Base-by-base conservation (phyloP, 2,888 invertebrate genomes). In the Xestoiulus laeticollis region DNA sequence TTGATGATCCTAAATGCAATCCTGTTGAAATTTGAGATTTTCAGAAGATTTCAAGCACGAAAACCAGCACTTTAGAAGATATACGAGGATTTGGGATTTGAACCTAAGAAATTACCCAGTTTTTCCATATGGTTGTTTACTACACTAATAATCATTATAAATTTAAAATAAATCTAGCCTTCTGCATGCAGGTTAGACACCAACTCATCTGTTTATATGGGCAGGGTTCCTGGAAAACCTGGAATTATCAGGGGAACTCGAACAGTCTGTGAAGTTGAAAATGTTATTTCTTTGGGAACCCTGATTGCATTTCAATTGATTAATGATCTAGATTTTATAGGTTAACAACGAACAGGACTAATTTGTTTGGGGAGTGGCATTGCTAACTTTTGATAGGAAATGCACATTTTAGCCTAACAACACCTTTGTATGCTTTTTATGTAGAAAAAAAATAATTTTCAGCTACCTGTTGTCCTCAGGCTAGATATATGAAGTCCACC, bases 401-500 rank as follows among this genome's bases (percentile, higher is more conserved):
- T 78, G 78, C 26, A 78, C 26, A 78, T 30, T 78, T 30, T 78
- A 78, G 78, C 26, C 78, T 78, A 26, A 78, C 30, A 78, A 12
- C 30, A 78, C 14, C 78, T 30, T 78, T 78, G 78, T 78, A 30
- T 5, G n/a, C n/a, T n/a, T 78, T 78, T 30, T 78, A 78, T 78
- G 26, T 78, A 48, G 30, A 30, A 30, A 30, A 78, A 78, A 78
- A 78, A 78, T 78, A 78, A 78, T 78, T 68, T 26, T 78, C 78
- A 12, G 14, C 48, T 48, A 48, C 48, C 48, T 48, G 48, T 48
- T 78, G 14, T 78, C 78, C 78, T 26, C 12, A 30, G 78, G 78
- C 78, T 30, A 38, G 38, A 38, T 38, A 78, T 5, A 14, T 14
- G 3, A 78, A 78, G 78, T 26, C 78, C 78, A 78, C 78, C 78